Percentiles rank a stretch among this genome's conserved stretches.
phyloP scores from a whole-genome alignment of 2,888 invertebrate species.

The Spodoptera littoralis region DNA sequence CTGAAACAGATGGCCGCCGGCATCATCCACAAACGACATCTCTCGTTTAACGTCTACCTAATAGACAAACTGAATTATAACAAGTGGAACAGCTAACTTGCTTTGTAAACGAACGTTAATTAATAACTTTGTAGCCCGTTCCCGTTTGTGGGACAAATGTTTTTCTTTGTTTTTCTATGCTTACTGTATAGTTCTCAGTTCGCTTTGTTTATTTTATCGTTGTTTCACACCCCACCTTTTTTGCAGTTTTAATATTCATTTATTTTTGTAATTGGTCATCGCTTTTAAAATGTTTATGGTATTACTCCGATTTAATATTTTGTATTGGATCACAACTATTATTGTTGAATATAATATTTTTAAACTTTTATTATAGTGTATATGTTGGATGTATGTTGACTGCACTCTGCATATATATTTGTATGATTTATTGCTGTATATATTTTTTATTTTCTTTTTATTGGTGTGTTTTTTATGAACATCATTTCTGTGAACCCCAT shows the following conservation, averaged over 20 bases:
- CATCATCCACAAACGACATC: constrained; percentile 35
- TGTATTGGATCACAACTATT: too few species aligned
- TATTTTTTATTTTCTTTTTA: too few species aligned
- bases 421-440: too few species aligned
- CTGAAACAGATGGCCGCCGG: constrained; percentile 29
- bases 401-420: too few species aligned
- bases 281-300: background rate
- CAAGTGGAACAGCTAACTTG: constrained; percentile 46
- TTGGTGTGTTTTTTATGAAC: too few species aligned
- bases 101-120: constrained; percentile 55
- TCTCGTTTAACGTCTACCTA: constrained; percentile 23
- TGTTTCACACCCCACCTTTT: constrained; percentile 40
- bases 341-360: too few species aligned
- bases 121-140: constrained; percentile 54
- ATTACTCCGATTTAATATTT: too few species aligned
- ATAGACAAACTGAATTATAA: constrained; percentile 40
- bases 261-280: background rate
- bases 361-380: too few species aligned
- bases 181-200: constrained; percentile 19
- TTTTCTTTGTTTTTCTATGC: constrained; percentile 42
- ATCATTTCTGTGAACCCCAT: background rate
- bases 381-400: too few species aligned
- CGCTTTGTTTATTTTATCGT: constrained; percentile 33
- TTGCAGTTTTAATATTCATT: constrained; percentile 1
- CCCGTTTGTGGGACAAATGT: constrained; percentile 33